Conservation (phyloP, 2,113 vertebrate genomes). For the Xenus cinereus region DNA sequence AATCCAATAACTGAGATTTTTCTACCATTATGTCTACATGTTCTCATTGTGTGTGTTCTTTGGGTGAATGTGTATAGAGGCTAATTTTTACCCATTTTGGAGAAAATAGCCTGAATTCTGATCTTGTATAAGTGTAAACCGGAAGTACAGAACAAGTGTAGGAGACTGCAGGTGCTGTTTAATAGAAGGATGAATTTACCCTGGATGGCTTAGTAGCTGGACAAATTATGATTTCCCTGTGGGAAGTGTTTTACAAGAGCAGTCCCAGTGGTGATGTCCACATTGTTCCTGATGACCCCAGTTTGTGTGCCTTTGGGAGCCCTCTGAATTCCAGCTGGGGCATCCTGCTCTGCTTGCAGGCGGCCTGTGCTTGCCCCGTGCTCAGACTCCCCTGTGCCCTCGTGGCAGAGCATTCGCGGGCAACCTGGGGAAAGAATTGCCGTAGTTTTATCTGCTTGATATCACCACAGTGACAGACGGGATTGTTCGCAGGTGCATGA, state of each 20-base stretch:
- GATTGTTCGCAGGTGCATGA: background rate
- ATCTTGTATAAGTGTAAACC: no score
- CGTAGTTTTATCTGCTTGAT: background rate
- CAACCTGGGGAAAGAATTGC: background rate
- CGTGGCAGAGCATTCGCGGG: background rate
- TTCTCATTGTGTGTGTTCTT: background rate
- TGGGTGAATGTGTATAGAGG: background rate
- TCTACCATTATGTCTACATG: fast-evolving
- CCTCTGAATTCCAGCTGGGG: background rate
- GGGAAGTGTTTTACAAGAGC: background rate
- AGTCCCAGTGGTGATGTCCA: background rate
- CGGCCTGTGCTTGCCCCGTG: fast-evolving
- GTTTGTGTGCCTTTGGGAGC: fast-evolving
- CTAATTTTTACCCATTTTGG: background rate
- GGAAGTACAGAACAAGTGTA: background rate
- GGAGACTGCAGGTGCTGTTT: background rate
- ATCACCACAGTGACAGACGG: background rate
- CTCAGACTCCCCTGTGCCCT: background rate
- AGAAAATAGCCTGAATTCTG: background rate
- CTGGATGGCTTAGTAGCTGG: background rate
- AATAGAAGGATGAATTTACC: background rate
- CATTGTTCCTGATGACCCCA: fast-evolving
- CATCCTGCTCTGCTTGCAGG: background rate
- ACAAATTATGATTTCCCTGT: fast-evolving
- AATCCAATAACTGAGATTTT: background rate